Conservation (phyloP, 2,113 vertebrate genomes). For the Lophochroa leadbeateri region DNA sequence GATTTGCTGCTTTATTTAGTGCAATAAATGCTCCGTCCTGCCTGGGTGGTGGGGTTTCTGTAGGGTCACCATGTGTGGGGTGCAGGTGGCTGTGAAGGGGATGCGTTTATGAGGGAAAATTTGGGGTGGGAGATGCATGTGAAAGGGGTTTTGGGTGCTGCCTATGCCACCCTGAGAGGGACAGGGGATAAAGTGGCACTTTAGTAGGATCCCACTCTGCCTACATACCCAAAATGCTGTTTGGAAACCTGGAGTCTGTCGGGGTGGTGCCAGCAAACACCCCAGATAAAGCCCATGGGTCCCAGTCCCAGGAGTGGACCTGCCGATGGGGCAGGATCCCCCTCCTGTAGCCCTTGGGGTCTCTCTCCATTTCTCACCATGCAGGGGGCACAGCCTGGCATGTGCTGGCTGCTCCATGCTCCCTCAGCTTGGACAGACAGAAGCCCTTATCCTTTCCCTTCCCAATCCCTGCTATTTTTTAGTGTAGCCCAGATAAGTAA, state of each 20-base stretch:
- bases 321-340: rapidly evolving
- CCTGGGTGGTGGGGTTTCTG: not conserved
- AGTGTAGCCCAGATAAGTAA: not conserved
- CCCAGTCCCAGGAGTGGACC: not conserved
- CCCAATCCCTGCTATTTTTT: not conserved
- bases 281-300: not conserved
- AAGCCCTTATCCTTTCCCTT: not conserved
- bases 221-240: not conserved
- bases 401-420: not conserved
- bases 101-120: not conserved
- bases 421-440: not conserved
- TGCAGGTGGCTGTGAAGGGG: not conserved
- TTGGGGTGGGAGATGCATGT: not conserved
- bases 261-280: not conserved
- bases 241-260: not conserved
- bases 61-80: not conserved
- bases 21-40: not conserved
- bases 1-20: not conserved
- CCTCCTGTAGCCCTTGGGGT: rapidly evolving
- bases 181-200: not conserved
- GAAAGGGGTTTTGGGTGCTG: conserved; percentile 13
- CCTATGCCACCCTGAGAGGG: not conserved
- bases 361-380: not conserved
- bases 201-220: not conserved
- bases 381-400: rapidly evolving